A percentile compares a stretch with the other conserved stretches of the same genome.
Evolutionary conservation across 2,797 vertebrate species (phyloP).

Genomic region (Enteromius radiatus): DNA sequence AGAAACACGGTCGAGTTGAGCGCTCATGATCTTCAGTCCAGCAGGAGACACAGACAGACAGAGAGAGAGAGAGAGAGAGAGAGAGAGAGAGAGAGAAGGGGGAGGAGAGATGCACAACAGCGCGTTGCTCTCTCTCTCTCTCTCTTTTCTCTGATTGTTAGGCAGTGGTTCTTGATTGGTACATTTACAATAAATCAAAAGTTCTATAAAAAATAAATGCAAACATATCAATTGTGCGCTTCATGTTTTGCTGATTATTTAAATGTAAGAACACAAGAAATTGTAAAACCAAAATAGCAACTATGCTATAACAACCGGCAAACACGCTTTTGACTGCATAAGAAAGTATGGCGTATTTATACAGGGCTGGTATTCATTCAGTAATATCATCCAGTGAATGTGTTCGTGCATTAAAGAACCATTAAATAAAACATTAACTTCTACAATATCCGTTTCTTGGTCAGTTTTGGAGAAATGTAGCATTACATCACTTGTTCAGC

Average conservation of each 20-base stretch:
- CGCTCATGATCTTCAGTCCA: constrained; percentile 29
- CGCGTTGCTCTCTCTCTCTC: constrained; percentile 71
- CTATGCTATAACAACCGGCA: not conserved
- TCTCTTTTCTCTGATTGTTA: constrained; percentile 59
- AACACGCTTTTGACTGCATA: not conserved
- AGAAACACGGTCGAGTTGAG: constrained; percentile 37
- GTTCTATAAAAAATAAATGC: not conserved
- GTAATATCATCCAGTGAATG: not conserved
- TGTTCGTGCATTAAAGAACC: not conserved
- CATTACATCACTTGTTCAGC: not conserved
- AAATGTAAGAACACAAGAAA: not conserved
- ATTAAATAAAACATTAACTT: constrained; percentile 13
- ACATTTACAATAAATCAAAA: not conserved
- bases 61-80: constrained; percentile 53
- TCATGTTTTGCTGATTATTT: not conserved
- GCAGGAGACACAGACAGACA: constrained; percentile 69
- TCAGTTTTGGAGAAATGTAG: not conserved
- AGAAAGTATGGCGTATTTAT: not conserved
- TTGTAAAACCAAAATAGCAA: not conserved
- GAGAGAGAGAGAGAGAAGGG: constrained; percentile 76
- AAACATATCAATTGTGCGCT: no score
- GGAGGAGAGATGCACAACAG: constrained; percentile 82
- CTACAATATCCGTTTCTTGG: not conserved
- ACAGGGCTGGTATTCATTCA: not conserved
- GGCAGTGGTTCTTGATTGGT: not conserved